A percentile compares a stretch with the other conserved stretches of the same genome.
Conservation (phyloP, 2,888 invertebrate genomes). For the Blastobasis lacticolella region DNA sequence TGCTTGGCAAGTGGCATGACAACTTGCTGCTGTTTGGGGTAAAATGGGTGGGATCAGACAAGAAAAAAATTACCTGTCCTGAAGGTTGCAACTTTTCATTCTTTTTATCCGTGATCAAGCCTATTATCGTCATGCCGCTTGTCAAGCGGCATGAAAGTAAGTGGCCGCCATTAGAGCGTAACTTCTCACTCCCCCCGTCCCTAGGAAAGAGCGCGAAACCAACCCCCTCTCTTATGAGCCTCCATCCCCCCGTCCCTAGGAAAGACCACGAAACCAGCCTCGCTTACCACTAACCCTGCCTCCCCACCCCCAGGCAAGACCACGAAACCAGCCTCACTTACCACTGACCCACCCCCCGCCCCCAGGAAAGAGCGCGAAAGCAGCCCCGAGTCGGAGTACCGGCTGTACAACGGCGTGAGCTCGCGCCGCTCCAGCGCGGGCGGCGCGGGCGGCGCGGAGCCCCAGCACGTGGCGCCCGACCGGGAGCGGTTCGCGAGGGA, state of each 20-base stretch:
- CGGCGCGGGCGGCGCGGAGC: conserved; percentile 66
- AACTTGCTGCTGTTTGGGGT: no score
- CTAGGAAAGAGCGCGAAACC: no score
- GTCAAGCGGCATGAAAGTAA: no score
- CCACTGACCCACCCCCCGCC: neutral
- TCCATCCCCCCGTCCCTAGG: conserved; percentile 23
- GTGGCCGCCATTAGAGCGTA: no score
- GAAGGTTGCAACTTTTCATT: no score
- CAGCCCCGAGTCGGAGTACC: conserved; percentile 68
- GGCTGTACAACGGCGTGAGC: conserved; percentile 75
- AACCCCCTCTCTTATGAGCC: no score
- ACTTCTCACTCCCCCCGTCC: no score
- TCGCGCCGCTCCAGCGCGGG: conserved; percentile 53
- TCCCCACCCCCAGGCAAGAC: conserved; percentile 46
- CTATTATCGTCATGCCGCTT: no score
- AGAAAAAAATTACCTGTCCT: no score
- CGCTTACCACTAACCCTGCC: conserved; percentile 13
- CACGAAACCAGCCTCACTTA: conserved; percentile 62
- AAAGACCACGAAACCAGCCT: conserved; percentile 71
- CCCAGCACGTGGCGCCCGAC: conserved; percentile 90
- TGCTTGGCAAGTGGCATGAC: no score
- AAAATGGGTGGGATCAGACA: no score
- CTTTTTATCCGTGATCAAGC: no score
- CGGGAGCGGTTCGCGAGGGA: conserved; percentile 95
- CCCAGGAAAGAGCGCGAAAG: conserved; percentile 66